Conservation (phyloP, 2,888 invertebrate species). For the Euproctis similis region DNA sequence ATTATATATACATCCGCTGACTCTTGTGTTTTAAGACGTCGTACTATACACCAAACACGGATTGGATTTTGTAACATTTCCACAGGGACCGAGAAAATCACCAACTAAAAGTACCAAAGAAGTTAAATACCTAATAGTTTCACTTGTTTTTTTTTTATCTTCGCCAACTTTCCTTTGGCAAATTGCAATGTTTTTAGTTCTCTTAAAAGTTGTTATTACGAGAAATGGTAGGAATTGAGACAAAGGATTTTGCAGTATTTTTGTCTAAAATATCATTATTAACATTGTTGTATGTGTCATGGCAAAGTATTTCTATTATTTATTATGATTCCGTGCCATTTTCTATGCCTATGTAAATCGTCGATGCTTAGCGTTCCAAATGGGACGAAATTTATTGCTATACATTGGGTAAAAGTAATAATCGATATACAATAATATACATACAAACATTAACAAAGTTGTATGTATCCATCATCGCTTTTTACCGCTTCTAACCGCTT, state of each 20-base stretch:
- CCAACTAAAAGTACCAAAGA: conserved; percentile 24
- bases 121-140: conserved; percentile 29
- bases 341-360: no score
- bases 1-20: conserved; percentile 11
- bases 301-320: no score
- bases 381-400: no score
- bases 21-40: conserved; percentile 5
- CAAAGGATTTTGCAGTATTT: not conserved
- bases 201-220: conserved; percentile 11
- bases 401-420: no score
- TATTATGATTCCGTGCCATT: no score
- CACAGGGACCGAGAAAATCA: conserved; percentile 18
- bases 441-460: no score
- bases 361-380: no score
- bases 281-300: no score
- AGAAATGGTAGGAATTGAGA: not conserved
- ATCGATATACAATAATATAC: no score
- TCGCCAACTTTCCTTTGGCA: conserved; percentile 16
- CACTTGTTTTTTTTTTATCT: conserved; percentile 28
- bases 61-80: conserved; percentile 23
- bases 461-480: no score
- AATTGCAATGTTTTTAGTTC: conserved; percentile 18
- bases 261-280: not conserved
- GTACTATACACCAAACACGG: conserved; percentile 16
- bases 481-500: no score